Percentiles rank a stretch among this genome's conserved stretches.
Evolutionary conservation across 2,888 invertebrate species (phyloP).

Genomic region (Clitarchus hookeri): DNA sequence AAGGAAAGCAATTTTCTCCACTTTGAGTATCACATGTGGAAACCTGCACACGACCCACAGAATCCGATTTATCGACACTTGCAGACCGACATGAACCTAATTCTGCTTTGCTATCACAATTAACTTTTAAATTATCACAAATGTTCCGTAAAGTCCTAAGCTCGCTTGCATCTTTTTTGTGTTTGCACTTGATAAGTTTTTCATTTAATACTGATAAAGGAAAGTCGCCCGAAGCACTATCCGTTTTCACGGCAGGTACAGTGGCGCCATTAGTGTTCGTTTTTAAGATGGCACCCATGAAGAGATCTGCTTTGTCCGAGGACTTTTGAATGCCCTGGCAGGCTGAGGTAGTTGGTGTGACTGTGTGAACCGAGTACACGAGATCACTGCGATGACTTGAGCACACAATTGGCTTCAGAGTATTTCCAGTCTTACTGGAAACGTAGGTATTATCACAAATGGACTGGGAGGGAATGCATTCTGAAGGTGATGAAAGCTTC

Average conservation of each 20-base stretch:
- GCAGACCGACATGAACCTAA: background rate
- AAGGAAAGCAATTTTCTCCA: background rate
- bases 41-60: background rate
- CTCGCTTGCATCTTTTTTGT: conserved; percentile 6
- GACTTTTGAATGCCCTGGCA: background rate
- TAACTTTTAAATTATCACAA: conserved; percentile 23
- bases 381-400: conserved; percentile 2
- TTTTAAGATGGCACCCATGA: conserved; percentile 62
- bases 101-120: conserved; percentile 24
- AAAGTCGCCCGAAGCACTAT: background rate
- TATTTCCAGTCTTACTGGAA: background rate
- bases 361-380: conserved; percentile 29
- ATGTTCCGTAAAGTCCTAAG: background rate
- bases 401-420: conserved; percentile 3
- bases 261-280: conserved; percentile 49
- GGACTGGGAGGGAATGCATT: background rate
- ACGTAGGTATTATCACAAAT: background rate
- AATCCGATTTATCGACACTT: background rate
- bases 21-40: conserved; percentile 3
- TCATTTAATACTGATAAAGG: conserved; percentile 43
- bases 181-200: conserved; percentile 42
- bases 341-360: conserved; percentile 36
- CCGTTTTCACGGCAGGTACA: background rate
- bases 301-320: conserved; percentile 58
- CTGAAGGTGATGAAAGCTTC: background rate